These are phyloP conservation scores for Falco berigora DNA, from an alignment of 2,797 vertebrate genomes.

Conservation along the genomic window DNA sequence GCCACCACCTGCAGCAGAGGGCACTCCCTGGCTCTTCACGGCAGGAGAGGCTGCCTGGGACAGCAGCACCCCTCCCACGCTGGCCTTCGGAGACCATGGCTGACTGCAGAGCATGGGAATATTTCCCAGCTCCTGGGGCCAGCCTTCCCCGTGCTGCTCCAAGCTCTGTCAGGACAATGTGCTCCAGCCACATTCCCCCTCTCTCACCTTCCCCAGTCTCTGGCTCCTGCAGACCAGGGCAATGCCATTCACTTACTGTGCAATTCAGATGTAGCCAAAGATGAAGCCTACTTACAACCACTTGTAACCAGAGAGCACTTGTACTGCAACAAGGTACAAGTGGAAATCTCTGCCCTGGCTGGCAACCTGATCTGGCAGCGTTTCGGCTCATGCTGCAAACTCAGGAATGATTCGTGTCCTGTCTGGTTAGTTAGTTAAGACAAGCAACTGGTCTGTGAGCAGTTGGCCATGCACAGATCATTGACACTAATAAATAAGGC, in stretches of 20 bases:
- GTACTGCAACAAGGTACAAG: background rate
- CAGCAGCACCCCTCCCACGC: background rate
- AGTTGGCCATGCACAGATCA: background rate
- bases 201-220: background rate
- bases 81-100: background rate
- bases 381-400: background rate
- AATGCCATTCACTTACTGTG: background rate
- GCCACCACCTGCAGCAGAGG: background rate
- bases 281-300: background rate
- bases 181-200: background rate
- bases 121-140: background rate
- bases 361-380: background rate
- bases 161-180: background rate
- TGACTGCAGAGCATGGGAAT: accelerated
- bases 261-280: background rate
- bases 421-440: background rate
- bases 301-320: background rate
- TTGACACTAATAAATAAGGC: background rate
- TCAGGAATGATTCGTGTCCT: background rate
- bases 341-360: background rate
- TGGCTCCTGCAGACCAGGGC: background rate
- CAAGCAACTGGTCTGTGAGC: background rate
- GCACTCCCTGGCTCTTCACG: background rate
- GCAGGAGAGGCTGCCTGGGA: background rate
- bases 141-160: background rate